Percentiles rank a stretch among this genome's conserved stretches.
phyloP scores from a whole-genome alignment of 2,113 vertebrate species.

The Anoplopoma fimbria region DNA sequence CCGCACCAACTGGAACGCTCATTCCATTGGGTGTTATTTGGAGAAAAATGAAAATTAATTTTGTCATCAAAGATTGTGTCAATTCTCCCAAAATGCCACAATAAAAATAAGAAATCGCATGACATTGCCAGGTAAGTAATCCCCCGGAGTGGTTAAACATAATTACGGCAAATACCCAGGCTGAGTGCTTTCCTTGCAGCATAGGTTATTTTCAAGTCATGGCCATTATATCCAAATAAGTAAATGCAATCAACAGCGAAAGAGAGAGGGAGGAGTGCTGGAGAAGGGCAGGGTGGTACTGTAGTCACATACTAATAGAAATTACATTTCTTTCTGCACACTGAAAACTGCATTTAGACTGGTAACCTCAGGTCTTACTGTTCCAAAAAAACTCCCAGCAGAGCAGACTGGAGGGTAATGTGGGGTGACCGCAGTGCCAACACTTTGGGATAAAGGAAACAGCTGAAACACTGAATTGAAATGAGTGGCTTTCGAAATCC shows the following conservation, averaged over 20 bases:
- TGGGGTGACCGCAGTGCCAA: constrained; percentile 45
- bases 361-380: constrained; percentile 33
- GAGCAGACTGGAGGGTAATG: constrained; percentile 54
- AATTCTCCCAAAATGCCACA: constrained; percentile 25
- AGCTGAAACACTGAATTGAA: constrained; percentile 38
- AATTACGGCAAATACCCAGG: constrained; percentile 43
- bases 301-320: constrained; percentile 50
- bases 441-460: constrained; percentile 57
- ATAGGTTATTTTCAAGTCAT: constrained; percentile 39
- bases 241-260: constrained; percentile 52
- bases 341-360: constrained; percentile 41
- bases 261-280: too few relatives aligned
- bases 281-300: constrained; percentile 7
- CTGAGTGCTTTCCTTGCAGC: constrained; percentile 45
- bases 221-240: constrained; percentile 50
- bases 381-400: constrained; percentile 50
- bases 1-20: not conserved
- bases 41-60: constrained; percentile 9
- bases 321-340: constrained; percentile 42
- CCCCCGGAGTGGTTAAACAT: constrained; percentile 45
- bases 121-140: constrained; percentile 58
- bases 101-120: constrained; percentile 53
- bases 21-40: constrained; percentile 33
- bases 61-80: constrained; percentile 22
- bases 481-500: constrained; percentile 19